phyloP scores from a whole-genome alignment of 1,140 invertebrate genomes.

The Rhyacophila brunnea region DNA sequence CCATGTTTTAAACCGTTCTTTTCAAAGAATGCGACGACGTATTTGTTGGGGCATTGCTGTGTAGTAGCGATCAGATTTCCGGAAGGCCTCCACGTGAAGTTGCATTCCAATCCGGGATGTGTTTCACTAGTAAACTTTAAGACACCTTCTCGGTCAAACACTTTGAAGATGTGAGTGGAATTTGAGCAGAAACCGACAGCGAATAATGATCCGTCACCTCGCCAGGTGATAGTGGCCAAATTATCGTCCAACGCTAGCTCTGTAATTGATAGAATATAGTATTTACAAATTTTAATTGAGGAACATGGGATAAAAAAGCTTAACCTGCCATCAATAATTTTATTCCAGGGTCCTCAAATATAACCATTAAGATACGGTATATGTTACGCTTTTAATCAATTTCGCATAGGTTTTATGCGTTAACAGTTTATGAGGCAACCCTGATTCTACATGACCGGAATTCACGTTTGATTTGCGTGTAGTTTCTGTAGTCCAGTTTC shows the following conservation, averaged over 20 bases:
- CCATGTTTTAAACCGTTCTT: constrained; percentile 90
- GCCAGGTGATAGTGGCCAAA: constrained; percentile 70
- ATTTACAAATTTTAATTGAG: no score
- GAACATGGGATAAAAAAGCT: no score
- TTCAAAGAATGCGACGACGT: constrained; percentile 83
- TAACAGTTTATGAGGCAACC: no score
- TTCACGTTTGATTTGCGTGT: no score
- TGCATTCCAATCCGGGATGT: constrained; percentile 64
- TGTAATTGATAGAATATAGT: no score
- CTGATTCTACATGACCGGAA: no score
- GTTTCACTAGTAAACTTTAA: constrained; percentile 73
- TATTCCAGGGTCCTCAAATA: no score
- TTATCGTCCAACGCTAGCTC: constrained; percentile 47
- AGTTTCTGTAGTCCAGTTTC: no score
- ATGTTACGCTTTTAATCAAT: no score
- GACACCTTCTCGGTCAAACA: constrained; percentile 72
- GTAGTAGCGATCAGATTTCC: constrained; percentile 77
- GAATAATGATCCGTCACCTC: constrained; percentile 80
- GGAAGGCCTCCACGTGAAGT: constrained; percentile 75
- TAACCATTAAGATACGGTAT: no score
- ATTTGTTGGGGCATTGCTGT: constrained; percentile 64
- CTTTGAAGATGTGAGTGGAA: constrained; percentile 59
- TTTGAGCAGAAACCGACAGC: constrained; percentile 66
- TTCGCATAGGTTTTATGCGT: no score
- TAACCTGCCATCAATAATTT: no score